phyloP scores from a whole-genome alignment of 1,140 invertebrate species.

The Muscidifurax raptorellus region DNA sequence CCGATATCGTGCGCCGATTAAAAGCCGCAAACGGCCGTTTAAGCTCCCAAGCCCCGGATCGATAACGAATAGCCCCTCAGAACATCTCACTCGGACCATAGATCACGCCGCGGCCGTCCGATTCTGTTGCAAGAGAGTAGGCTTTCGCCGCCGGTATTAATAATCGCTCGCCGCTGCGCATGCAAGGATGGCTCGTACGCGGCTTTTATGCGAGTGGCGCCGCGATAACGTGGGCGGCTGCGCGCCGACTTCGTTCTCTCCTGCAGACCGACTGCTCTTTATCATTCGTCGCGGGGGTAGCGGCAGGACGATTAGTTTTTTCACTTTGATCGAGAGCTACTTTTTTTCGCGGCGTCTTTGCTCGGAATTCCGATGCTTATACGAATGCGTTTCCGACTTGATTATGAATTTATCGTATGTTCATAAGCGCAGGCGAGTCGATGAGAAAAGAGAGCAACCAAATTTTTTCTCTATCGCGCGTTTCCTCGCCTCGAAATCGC shows the following conservation, averaged over 20 bases:
- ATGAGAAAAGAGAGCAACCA: background rate
- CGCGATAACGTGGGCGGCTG: slow-evolving; percentile 49
- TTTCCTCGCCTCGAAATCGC: no score
- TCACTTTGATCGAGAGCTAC: background rate
- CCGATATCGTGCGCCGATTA: slow-evolving; percentile 24
- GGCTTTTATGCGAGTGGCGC: background rate
- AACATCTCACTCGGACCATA: slow-evolving; percentile 73
- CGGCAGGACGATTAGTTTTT: slow-evolving; percentile 33
- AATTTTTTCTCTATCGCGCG: no score
- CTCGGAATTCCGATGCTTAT: no score
- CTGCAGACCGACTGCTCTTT: slow-evolving; percentile 8
- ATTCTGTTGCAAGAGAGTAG: slow-evolving; percentile 52
- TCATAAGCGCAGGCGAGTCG: background rate
- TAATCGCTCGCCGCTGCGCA: slow-evolving; percentile 7
- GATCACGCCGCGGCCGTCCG: slow-evolving; percentile 63
- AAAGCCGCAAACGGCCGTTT: slow-evolving; percentile 68
- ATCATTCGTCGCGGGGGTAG: slow-evolving; percentile 22
- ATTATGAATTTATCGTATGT: background rate
- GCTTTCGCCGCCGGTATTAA: slow-evolving; percentile 54
- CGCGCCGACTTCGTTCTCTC: background rate
- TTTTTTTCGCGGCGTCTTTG: background rate
- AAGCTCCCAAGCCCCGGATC: slow-evolving; percentile 66
- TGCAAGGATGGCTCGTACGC: background rate
- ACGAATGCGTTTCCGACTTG: no score
- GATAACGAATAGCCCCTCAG: slow-evolving; percentile 72